These are phyloP conservation scores for Phalacrocorax brasilianus DNA, from an alignment of 2,113 vertebrate genomes.

Conservation along the genomic window DNA sequence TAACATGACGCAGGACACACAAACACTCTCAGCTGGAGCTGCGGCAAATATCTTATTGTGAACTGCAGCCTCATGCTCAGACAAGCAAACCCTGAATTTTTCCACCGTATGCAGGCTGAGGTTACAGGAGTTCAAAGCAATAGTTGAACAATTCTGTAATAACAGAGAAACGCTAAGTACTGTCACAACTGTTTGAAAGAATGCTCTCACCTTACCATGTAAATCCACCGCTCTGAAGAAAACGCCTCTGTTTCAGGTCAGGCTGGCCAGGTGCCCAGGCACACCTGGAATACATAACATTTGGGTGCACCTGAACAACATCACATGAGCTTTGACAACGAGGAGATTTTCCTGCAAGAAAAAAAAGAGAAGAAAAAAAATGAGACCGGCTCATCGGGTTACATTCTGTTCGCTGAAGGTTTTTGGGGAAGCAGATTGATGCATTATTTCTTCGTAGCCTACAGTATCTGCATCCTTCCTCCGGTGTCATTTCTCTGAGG, in stretches of 20 bases:
- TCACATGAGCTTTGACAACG: background rate
- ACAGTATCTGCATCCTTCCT: background rate
- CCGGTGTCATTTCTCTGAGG: background rate
- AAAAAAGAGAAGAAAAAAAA: background rate
- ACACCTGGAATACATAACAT: background rate
- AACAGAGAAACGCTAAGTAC: background rate
- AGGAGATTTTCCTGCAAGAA: background rate
- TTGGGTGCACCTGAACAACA: background rate
- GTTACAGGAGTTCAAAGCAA: conserved; percentile 26
- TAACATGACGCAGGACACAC: background rate
- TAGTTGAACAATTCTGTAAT: background rate
- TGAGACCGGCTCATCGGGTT: background rate
- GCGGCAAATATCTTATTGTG: background rate
- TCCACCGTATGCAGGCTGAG: background rate
- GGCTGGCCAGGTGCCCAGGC: background rate
- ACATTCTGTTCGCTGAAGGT: background rate
- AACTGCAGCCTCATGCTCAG: background rate
- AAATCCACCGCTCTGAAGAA: background rate
- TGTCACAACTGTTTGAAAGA: background rate
- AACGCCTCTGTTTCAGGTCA: background rate
- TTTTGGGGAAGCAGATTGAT: background rate
- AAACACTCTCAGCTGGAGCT: background rate
- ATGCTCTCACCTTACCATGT: background rate
- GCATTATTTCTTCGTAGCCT: background rate
- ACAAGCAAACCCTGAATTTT: conserved; percentile 6